phyloP scores from a whole-genome alignment of 2,888 invertebrate species.

The Leptodirus hochenwartii region DNA sequence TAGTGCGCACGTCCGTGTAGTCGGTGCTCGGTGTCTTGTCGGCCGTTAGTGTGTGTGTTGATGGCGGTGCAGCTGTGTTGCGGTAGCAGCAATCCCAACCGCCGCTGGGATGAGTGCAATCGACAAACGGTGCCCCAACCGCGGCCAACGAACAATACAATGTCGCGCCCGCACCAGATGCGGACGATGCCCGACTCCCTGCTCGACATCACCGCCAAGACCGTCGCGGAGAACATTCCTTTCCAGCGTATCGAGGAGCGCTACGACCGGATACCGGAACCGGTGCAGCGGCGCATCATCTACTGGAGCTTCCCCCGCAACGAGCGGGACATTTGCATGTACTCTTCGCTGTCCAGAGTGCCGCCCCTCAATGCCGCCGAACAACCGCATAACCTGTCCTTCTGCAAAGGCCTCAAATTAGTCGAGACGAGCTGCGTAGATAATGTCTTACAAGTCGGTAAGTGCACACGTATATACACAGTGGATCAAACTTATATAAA shows the following conservation, averaged over 20 bases:
- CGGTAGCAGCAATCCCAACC: slow-evolving; percentile 11
- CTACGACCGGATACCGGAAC: slow-evolving; percentile 74
- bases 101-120: slow-evolving; percentile 5
- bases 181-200: slow-evolving; percentile 42
- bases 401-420: slow-evolving; percentile 71
- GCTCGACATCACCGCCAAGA: slow-evolving; percentile 66
- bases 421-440: slow-evolving; percentile 69
- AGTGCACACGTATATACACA: too few relatives aligned
- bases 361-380: slow-evolving; percentile 28
- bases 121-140: too few relatives aligned
- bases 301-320: slow-evolving; percentile 81
- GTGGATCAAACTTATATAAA: too few relatives aligned
- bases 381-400: slow-evolving; percentile 66
- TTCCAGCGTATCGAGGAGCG: slow-evolving; percentile 76
- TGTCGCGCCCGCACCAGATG: slow-evolving; percentile 1
- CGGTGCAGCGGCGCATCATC: slow-evolving; percentile 71
- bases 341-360: slow-evolving; percentile 54
- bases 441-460: slow-evolving; percentile 77
- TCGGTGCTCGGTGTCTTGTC: slow-evolving; percentile 3
- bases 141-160: background rate
- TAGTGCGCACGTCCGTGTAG: too few relatives aligned
- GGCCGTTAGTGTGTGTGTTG: background rate
- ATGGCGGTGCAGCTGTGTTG: slow-evolving; percentile 9
- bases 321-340: slow-evolving; percentile 79
- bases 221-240: slow-evolving; percentile 68